Evolutionary conservation across 2,797 vertebrate genomes (phyloP), one percentile per base, ranked within the genome.

Genomic region (Centroberyx gerrardi): DNA sequence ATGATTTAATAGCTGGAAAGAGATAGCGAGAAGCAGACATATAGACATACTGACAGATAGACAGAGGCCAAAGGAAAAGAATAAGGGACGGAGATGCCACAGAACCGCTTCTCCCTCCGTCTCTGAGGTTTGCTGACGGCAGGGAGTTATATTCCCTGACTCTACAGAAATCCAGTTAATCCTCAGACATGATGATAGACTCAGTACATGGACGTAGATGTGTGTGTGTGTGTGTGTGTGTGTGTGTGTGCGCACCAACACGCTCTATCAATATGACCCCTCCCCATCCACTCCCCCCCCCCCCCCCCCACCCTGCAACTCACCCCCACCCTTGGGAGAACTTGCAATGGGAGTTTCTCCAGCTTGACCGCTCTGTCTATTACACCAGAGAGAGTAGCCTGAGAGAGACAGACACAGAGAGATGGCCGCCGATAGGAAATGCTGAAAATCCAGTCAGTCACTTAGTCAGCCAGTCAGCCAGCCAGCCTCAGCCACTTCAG

Each of bases 371-470:
- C 64, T 80, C 31, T 53, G 90, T 91, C 89, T 64, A 79, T 81
- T 80, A 83, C 74, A 83, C 40, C 82, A 86, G 70, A 84, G 60
- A 79, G 75, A 78, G 68, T 78, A 71, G 77, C 58, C 53, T 60
- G 42, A 76, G 82, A 87, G 78, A 52, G 78, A 36, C n/a, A 12
- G 68, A 75, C 31, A 40, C 18, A 72, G 72, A 78, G 78, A 90
- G 84, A 92, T 89, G 78, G 66, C 69, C 15, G 73, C 68, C 46
- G 87, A 93, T 89, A 88, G 14, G 44, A 81, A 86, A 72, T 49
- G 78, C 84, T 59, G 76, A 89, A 85, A 88, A 62, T 17, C 74
- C 59, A 59, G 76, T 62, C 74, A 78, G 64, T 68, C 73, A 44
- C 77, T 55, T 46, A 59, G 70, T 67, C 54, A 74, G 46, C 68